Evolutionary conservation across 1,140 invertebrate species (phyloP).

Genomic region (Bombus waltoni): DNA sequence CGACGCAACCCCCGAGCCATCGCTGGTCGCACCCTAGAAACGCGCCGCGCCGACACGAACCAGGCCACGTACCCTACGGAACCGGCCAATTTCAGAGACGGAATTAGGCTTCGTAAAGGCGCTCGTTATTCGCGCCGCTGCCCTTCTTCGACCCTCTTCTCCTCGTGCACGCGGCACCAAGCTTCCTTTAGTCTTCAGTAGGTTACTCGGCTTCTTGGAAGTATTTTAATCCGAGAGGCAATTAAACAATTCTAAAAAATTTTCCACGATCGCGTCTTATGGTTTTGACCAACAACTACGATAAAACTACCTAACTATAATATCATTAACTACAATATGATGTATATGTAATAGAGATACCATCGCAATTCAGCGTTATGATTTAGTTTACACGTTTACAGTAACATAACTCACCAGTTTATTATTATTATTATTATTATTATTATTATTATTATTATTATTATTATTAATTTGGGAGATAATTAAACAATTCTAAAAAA

Average conservation of each 20-base stretch:
- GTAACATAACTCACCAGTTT: no score
- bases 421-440: not conserved
- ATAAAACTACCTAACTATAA: no score
- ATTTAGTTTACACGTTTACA: no score
- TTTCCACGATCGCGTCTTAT: not conserved
- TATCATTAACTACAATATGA: no score
- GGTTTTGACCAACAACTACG: not conserved
- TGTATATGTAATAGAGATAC: no score
- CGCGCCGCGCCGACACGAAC: not conserved
- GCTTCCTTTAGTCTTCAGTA: not conserved
- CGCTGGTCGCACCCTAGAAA: constrained; percentile 17
- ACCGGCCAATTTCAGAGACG: not conserved
- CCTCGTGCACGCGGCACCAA: not conserved
- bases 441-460: no score
- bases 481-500: not conserved
- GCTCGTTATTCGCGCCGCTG: not conserved
- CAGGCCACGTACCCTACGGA: not conserved
- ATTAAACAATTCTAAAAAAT: not conserved
- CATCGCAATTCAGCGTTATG: no score
- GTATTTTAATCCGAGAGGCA: not conserved
- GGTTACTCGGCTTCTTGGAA: constrained; percentile 5
- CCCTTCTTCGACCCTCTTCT: constrained; percentile 4
- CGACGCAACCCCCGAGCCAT: not conserved
- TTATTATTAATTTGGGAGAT: not conserved
- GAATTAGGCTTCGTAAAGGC: constrained; percentile 3